Evolutionary conservation across 2,113 vertebrate species (phyloP).

Genomic region (Chlorodrepanis virens): DNA sequence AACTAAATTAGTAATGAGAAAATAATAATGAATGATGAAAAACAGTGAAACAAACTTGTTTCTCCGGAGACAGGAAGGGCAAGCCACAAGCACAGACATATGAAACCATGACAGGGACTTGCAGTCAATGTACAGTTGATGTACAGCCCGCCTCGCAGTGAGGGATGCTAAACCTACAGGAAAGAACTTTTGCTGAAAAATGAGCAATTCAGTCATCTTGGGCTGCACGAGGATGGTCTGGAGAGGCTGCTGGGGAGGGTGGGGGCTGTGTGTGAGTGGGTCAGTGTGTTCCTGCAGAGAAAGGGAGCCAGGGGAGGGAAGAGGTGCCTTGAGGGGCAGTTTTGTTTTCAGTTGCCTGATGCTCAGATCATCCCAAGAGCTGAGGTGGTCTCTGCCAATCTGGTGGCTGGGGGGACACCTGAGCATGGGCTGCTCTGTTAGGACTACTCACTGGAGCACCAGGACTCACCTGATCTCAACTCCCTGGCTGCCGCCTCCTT

Average conservation of each 20-base stretch:
- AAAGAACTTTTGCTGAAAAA: neutral
- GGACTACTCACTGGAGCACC: neutral
- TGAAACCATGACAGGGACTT: neutral
- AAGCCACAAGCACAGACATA: neutral
- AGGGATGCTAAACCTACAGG: neutral
- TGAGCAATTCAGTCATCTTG: neutral
- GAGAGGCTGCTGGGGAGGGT: neutral
- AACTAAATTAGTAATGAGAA: neutral
- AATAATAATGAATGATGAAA: neutral
- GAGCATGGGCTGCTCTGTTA: rapidly evolving
- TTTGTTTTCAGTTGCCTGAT: neutral
- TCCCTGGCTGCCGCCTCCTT: neutral
- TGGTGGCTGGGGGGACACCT: neutral
- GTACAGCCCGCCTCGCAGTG: neutral
- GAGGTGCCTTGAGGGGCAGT: neutral
- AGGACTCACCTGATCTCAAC: neutral
- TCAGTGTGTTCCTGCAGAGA: neutral
- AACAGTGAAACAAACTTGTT: neutral
- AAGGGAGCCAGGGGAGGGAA: neutral
- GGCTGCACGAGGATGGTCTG: neutral
- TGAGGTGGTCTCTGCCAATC: neutral
- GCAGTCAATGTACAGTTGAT: neutral
- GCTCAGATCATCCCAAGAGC: neutral
- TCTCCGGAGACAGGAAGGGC: neutral
- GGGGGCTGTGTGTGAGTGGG: neutral